These are phyloP conservation scores for Platichthys flesus DNA, from an alignment of 2,113 vertebrate species.

Conservation along the genomic window DNA sequence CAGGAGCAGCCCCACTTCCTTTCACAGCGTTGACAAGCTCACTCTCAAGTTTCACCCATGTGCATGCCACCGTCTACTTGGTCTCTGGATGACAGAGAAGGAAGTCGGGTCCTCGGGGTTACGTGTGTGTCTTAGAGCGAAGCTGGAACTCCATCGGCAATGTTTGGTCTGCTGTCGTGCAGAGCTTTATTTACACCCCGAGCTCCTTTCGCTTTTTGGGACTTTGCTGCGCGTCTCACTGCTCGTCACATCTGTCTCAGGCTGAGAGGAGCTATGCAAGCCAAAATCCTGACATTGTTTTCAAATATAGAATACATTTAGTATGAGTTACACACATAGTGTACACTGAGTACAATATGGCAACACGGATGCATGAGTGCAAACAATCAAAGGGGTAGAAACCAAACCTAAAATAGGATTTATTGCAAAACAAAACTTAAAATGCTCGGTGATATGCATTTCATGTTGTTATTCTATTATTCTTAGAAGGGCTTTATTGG, in stretches of 20 bases:
- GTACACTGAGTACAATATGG: too few relatives aligned
- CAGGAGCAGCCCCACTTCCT: slow-evolving; percentile 15
- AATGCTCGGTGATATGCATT: too few relatives aligned
- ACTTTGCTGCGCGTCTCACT: slow-evolving; percentile 35
- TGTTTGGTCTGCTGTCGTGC: slow-evolving; percentile 61
- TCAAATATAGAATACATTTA: neutral
- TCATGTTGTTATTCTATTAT: too few relatives aligned
- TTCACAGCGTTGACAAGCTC: slow-evolving; percentile 42
- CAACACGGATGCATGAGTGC: too few relatives aligned
- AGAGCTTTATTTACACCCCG: slow-evolving; percentile 58
- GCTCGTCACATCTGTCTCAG: slow-evolving; percentile 22
- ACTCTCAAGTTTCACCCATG: slow-evolving; percentile 50
- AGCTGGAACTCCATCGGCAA: slow-evolving; percentile 45
- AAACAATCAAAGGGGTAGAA: neutral
- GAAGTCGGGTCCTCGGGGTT: slow-evolving; percentile 60
- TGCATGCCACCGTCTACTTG: slow-evolving; percentile 41
- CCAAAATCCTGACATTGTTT: slow-evolving; percentile 15
- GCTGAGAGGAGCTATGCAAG: slow-evolving; percentile 8
- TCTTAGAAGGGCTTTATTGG: too few relatives aligned
- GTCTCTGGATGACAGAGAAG: slow-evolving; percentile 56
- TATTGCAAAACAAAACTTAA: too few relatives aligned
- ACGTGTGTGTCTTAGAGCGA: slow-evolving; percentile 46
- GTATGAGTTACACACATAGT: neutral
- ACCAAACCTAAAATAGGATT: too few relatives aligned
- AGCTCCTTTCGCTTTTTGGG: slow-evolving; percentile 53